phyloP scores from a whole-genome alignment of 2,113 vertebrate genomes.

The Ibidorhyncha struthersii region DNA sequence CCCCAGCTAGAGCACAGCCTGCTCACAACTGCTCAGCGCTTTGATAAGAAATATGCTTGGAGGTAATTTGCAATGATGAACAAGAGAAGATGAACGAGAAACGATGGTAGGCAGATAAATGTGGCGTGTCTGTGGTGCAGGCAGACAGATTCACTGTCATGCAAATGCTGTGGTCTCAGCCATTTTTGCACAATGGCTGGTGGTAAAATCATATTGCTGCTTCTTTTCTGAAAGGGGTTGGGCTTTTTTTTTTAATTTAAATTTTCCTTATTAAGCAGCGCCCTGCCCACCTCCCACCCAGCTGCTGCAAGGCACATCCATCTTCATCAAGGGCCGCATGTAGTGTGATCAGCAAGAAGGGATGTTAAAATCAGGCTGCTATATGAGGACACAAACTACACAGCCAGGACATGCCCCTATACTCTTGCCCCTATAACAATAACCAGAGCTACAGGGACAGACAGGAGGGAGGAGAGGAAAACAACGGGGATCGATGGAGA shows the following conservation, averaged over 20 bases:
- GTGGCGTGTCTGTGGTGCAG: not conserved
- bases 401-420: not conserved
- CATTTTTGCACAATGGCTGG: not conserved
- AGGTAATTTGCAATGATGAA: not conserved
- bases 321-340: not conserved
- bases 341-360: not conserved
- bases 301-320: not conserved
- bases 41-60: not conserved
- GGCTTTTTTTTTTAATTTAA: not conserved
- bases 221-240: not conserved
- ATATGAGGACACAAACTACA: not conserved
- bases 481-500: fast-evolving
- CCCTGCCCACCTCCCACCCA: not conserved
- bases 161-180: not conserved
- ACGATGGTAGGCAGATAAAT: not conserved
- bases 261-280: not conserved
- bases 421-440: not conserved
- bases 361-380: not conserved
- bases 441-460: not conserved
- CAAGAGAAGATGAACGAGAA: not conserved
- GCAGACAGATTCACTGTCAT: not conserved
- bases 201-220: not conserved
- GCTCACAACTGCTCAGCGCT: not conserved
- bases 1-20: not conserved
- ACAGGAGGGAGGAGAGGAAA: not conserved